Percentiles rank a stretch among this genome's conserved stretches.
phyloP scores from a whole-genome alignment of 2,888 invertebrate species.

The Alitta virens region DNA sequence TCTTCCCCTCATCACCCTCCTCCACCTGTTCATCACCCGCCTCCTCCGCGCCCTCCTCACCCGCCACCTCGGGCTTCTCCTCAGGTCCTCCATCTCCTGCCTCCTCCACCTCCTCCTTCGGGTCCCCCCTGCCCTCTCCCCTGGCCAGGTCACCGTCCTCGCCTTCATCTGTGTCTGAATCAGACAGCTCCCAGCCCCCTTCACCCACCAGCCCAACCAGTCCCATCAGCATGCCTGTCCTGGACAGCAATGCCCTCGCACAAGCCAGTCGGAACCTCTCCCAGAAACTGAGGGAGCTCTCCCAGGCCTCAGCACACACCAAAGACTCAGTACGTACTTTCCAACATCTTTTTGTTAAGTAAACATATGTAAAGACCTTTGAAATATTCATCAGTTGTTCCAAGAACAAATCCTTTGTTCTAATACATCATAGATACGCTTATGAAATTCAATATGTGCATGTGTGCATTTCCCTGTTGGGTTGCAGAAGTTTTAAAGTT shows the following conservation, averaged over 20 bases:
- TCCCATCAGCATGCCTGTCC: conserved; percentile 33
- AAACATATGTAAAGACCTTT: too few relatives aligned
- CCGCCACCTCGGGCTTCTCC: background rate
- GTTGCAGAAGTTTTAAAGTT: too few relatives aligned
- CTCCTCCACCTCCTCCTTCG: background rate
- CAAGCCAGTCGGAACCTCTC: conserved; percentile 90
- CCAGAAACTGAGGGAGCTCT: conserved; percentile 69
- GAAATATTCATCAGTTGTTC: too few relatives aligned
- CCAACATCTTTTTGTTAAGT: too few relatives aligned
- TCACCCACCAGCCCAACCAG: conserved; percentile 1
- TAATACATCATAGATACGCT: too few relatives aligned
- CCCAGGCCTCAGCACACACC: conserved; percentile 14
- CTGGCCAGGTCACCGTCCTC: background rate
- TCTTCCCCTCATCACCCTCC: background rate
- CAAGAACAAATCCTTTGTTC: too few relatives aligned
- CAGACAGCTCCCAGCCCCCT: background rate
- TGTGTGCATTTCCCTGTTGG: too few relatives aligned
- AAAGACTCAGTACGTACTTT: too few relatives aligned
- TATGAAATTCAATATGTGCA: too few relatives aligned
- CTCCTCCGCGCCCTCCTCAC: background rate
- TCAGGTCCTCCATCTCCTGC: background rate
- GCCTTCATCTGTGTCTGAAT: background rate
- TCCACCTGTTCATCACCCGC: background rate
- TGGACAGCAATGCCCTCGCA: conserved; percentile 75
- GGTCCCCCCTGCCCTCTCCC: background rate